phyloP scores from a whole-genome alignment of 2,113 vertebrate species.

The Beaufortia kweichowensis region DNA sequence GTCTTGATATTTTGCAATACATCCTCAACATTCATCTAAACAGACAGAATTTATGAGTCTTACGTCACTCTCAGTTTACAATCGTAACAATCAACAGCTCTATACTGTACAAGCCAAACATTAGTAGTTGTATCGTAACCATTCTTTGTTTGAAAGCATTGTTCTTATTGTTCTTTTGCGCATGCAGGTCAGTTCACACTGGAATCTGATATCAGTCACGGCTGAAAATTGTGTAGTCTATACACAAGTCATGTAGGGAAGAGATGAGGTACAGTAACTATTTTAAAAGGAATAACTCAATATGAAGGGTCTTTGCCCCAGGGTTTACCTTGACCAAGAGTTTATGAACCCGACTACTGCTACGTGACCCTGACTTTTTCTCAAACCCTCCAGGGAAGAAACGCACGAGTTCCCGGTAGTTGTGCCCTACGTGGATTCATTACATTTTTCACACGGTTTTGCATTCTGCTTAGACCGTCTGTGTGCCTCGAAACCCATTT shows the following conservation, averaged over 20 bases:
- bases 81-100: too few relatives aligned
- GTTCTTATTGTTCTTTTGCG: too few relatives aligned
- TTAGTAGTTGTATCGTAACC: too few relatives aligned
- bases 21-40: too few relatives aligned
- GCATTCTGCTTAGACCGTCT: neutral
- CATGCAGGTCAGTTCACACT: too few relatives aligned
- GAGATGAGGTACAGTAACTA: neutral
- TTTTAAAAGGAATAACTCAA: neutral
- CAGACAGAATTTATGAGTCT: too few relatives aligned
- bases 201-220: too few relatives aligned
- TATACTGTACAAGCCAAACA: too few relatives aligned
- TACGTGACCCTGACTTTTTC: neutral
- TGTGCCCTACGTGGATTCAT: constrained; percentile 6
- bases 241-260: neutral
- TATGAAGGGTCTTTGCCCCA: neutral
- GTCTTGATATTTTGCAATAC: too few relatives aligned
- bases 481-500: constrained; percentile 27
- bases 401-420: neutral
- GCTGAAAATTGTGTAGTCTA: too few relatives aligned
- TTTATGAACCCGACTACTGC: constrained; percentile 18
- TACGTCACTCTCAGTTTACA: too few relatives aligned
- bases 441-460: neutral
- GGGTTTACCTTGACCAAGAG: constrained; percentile 1
- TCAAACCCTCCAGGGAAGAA: neutral
- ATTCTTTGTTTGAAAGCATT: too few relatives aligned